phyloP scores from a whole-genome alignment of 2,797 vertebrate species.

The Aldrovandia affinis region DNA sequence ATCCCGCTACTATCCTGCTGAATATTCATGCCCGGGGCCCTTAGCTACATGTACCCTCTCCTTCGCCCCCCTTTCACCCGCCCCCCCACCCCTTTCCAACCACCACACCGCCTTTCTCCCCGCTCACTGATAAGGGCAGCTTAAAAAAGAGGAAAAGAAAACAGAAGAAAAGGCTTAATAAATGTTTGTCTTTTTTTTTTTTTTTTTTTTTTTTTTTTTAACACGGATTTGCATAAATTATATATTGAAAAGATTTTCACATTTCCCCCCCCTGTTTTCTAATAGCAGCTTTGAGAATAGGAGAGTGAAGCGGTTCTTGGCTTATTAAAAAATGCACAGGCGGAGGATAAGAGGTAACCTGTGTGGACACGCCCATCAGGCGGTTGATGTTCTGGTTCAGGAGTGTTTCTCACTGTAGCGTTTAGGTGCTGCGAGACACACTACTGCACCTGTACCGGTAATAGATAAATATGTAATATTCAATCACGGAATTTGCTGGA shows the following conservation, averaged over 20 bases:
- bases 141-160: slow-evolving; percentile 68
- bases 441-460: not conserved
- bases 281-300: slow-evolving; percentile 13
- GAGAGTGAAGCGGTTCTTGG: not conserved
- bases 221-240: slow-evolving; percentile 79
- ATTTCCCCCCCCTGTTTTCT: slow-evolving; percentile 57
- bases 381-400: not conserved
- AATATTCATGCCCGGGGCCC: slow-evolving; percentile 85
- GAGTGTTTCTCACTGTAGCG: not conserved
- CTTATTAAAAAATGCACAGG: slow-evolving; percentile 23
- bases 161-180: slow-evolving; percentile 58
- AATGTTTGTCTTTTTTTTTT: slow-evolving; percentile 72
- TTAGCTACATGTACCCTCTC: slow-evolving; percentile 83
- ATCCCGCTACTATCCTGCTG: slow-evolving; percentile 84
- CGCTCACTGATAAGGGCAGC: slow-evolving; percentile 81
- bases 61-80: slow-evolving; percentile 71
- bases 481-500: not conserved
- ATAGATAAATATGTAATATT: not conserved
- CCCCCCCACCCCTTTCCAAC: slow-evolving; percentile 71
- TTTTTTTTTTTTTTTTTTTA: slow-evolving; percentile 46
- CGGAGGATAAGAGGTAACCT: not conserved
- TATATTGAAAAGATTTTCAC: slow-evolving; percentile 75
- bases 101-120: slow-evolving; percentile 71
- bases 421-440: not conserved
- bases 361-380: not conserved